These are phyloP conservation scores for Dusona sp. DNA, from an alignment of 2,888 invertebrate species.

Conservation along the genomic window DNA sequence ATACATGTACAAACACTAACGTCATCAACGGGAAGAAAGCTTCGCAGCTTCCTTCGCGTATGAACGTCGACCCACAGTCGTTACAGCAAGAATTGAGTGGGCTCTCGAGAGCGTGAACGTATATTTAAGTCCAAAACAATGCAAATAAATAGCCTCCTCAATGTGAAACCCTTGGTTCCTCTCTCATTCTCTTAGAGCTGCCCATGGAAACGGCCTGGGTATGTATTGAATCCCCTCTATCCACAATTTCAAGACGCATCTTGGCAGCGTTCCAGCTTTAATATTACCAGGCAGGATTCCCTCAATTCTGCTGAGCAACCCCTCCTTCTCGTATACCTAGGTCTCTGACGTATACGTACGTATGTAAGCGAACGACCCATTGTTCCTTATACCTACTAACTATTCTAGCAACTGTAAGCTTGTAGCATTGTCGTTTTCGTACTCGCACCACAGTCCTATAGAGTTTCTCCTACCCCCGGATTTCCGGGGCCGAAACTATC, in stretches of 20 bases:
- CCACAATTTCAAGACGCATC: constrained; percentile 79
- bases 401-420: constrained; percentile 74
- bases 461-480: constrained; percentile 61
- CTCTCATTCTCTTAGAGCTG: constrained; percentile 19
- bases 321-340: constrained; percentile 22
- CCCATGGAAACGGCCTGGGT: constrained; percentile 44
- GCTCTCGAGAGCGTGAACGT: constrained; percentile 55
- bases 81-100: constrained; percentile 63
- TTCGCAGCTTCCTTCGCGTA: constrained; percentile 43
- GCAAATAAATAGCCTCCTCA: constrained; percentile 79
- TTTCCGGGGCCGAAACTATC: constrained; percentile 63
- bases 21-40: constrained; percentile 40
- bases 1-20: background rate
- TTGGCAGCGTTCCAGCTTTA: constrained; percentile 80
- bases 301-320: constrained; percentile 51
- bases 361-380: constrained; percentile 74
- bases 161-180: constrained; percentile 36
- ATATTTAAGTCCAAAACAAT: constrained; percentile 77
- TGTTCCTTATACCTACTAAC: constrained; percentile 74
- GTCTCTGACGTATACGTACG: constrained; percentile 58
- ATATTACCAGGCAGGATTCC: constrained; percentile 74
- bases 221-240: constrained; percentile 70
- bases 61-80: constrained; percentile 38
- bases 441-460: constrained; percentile 70
- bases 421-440: constrained; percentile 79